phyloP scores from a whole-genome alignment of 1,140 invertebrate genomes.

The Littorina saxatilis region DNA sequence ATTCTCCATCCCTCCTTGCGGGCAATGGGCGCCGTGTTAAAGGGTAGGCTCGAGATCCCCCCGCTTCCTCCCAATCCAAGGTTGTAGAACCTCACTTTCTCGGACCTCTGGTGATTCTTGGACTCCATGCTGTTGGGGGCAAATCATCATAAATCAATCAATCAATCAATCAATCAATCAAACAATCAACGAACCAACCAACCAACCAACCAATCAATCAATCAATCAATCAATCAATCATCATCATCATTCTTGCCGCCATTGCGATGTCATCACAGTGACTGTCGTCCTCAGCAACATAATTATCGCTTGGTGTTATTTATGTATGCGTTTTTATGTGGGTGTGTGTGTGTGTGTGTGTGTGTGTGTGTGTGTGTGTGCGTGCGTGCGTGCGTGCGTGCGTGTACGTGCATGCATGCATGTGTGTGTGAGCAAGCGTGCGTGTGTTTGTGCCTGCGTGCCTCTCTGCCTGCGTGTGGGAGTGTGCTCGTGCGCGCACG shows the following conservation, averaged over 20 bases:
- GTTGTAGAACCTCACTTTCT: neutral
- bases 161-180: too few species aligned
- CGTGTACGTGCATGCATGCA: neutral
- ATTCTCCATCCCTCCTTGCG: neutral
- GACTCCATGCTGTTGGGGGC: neutral
- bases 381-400: neutral
- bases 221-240: too few species aligned
- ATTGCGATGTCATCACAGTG: too few species aligned
- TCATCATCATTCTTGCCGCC: too few species aligned
- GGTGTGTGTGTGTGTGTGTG: too few species aligned
- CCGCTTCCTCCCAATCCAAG: neutral
- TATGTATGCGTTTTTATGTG: too few species aligned
- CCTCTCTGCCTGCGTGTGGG: neutral
- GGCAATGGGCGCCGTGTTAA: neutral
- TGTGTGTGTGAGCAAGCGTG: neutral
- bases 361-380: conserved; percentile 8
- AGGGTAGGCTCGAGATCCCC: neutral
- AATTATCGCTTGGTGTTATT: neutral
- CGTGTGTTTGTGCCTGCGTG: neutral
- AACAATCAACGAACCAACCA: too few species aligned
- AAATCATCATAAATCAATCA: too few species aligned
- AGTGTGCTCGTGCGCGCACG: too few species aligned
- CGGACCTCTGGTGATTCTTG: neutral
- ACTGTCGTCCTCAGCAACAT: too few species aligned
- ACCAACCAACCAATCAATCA: too few species aligned